phyloP scores from a whole-genome alignment of 2,888 invertebrate genomes.

The Caenorhabditis zanzibari region DNA sequence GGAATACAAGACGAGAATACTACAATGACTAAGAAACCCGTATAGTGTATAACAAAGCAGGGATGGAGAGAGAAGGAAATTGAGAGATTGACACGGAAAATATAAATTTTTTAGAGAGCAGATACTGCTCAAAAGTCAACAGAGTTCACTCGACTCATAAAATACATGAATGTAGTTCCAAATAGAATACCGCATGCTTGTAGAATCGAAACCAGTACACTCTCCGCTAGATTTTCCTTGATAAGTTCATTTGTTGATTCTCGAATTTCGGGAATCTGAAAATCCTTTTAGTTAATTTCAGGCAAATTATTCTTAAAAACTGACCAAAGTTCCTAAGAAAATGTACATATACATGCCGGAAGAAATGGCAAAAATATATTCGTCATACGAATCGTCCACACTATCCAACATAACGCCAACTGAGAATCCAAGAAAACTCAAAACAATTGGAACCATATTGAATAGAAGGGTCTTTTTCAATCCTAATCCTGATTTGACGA shows the following conservation, averaged over 20 bases:
- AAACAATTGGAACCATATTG: conserved; percentile 79
- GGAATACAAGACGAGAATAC: conserved; percentile 14
- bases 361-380: conserved; percentile 80
- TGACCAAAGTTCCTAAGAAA: conserved; percentile 81
- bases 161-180: conserved; percentile 77
- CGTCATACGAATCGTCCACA: conserved; percentile 79
- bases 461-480: conserved; percentile 77
- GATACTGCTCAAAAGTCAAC: conserved; percentile 64
- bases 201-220: conserved; percentile 73
- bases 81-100: conserved; percentile 9
- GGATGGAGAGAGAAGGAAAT: conserved; percentile 23
- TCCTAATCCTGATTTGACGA: conserved; percentile 80
- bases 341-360: conserved; percentile 83
- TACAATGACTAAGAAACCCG: conserved; percentile 53
- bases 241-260: conserved; percentile 79
- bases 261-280: conserved; percentile 82
- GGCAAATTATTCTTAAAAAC: conserved; percentile 8
- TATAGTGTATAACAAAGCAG: conserved; percentile 45
- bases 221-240: conserved; percentile 74
- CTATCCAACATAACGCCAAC: conserved; percentile 78
- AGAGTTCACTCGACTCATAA: conserved; percentile 72
- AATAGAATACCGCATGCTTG: conserved; percentile 75
- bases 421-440: conserved; percentile 78
- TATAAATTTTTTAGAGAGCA: conserved; percentile 17
- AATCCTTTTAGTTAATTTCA: neutral